phyloP scores from a whole-genome alignment of 2,888 invertebrate species.

The Drosophila tanythrix region DNA sequence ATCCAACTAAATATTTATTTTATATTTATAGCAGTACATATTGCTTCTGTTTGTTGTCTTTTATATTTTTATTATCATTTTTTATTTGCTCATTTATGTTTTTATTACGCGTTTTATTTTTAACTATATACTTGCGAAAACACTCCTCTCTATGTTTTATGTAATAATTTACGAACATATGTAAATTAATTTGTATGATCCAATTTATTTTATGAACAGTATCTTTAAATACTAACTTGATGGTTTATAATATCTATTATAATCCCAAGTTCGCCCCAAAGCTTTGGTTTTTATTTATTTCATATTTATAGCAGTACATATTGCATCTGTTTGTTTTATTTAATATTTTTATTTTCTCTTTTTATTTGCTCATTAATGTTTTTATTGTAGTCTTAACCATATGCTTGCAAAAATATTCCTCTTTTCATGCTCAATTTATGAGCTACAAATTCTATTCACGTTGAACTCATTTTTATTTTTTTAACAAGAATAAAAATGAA shows the following conservation, averaged over 20 bases:
- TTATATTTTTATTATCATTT: neutral
- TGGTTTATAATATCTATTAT: neutral
- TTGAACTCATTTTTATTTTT: neutral
- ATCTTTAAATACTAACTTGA: neutral
- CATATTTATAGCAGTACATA: neutral
- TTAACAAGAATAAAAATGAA: neutral
- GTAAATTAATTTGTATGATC: neutral
- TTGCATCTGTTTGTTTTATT: neutral
- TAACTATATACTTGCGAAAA: no score
- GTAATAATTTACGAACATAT: neutral
- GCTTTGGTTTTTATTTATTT: neutral
- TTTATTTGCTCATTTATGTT: no score
- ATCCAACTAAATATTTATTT: neutral
- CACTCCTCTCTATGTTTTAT: neutral
- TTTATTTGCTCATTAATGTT: neutral
- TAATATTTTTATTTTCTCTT: neutral
- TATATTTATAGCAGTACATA: no score
- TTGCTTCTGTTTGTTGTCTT: no score
- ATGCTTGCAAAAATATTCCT: neutral
- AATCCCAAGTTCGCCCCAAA: neutral
- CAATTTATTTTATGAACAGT: neutral
- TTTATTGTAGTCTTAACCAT: neutral
- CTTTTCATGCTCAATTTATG: neutral
- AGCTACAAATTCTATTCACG: neutral
- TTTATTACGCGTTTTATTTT: no score